Percentiles rank a stretch among this genome's conserved stretches.
phyloP scores from a whole-genome alignment of 2,888 invertebrate genomes.

The Parochlus steinenii region DNA sequence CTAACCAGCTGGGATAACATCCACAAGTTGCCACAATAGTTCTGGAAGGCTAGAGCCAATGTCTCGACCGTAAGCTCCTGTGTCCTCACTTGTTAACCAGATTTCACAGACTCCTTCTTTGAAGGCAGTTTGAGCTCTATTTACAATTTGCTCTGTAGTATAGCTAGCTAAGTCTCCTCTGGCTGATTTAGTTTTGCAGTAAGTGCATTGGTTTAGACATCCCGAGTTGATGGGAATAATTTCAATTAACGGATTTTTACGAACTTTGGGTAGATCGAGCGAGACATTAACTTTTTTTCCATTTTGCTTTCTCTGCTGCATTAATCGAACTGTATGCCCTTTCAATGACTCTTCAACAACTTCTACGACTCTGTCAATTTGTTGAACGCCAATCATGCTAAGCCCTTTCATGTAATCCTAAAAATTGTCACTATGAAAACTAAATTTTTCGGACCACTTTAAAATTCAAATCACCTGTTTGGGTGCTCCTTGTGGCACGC shows the following conservation, averaged over 20 bases:
- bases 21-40: conserved; percentile 69
- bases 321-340: conserved; percentile 59
- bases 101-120: conserved; percentile 87
- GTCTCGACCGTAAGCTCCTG: conserved; percentile 86
- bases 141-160: conserved; percentile 73
- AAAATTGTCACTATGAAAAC: not conserved
- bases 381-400: conserved; percentile 94
- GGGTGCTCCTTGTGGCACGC: conserved; percentile 89
- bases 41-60: conserved; percentile 78
- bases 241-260: conserved; percentile 91
- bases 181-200: conserved; percentile 97
- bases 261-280: conserved; percentile 77
- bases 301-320: conserved; percentile 65
- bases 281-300: conserved; percentile 76
- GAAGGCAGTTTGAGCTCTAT: conserved; percentile 72
- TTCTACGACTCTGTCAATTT: conserved; percentile 93
- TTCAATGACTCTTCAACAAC: conserved; percentile 96
- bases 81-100: conserved; percentile 97
- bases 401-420: conserved; percentile 46
- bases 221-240: conserved; percentile 94
- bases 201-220: conserved; percentile 95
- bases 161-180: conserved; percentile 94
- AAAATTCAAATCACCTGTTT: conserved; percentile 35
- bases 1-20: conserved; percentile 46
- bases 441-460: not conserved